Evolutionary conservation across 2,797 vertebrate species (phyloP), one percentile per base, ranked within the genome.

Genomic region (Remorina albescens): DNA sequence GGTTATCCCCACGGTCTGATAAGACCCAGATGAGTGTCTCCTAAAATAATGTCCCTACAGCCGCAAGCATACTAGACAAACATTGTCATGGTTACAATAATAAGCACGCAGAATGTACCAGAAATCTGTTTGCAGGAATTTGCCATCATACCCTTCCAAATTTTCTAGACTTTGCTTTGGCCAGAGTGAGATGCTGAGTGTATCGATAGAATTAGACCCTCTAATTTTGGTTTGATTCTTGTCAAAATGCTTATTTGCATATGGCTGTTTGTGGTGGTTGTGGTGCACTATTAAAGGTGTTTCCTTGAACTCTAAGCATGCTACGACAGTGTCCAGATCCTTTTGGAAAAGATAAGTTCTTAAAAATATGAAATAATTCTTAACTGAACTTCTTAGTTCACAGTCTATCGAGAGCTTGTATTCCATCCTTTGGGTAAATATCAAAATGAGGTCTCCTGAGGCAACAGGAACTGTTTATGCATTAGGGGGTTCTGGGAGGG

Each of bases 271-370:
- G 1, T 60, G 41, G 18, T 57, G 15, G 1, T 60, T 36, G 18
- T 57, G 57, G 42, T 74, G 53, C 62, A 26, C 30, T 39, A 53
- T 76, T 34, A 26, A 8, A 19, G 44, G 28, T 47, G 51, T 78
- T 77, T 77, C 47, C 58, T 55, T 63, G 42, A 80, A 68, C 28
- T 66, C 32, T 44, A 11, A 44, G 49, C 42, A 57, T 58, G 39
- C 15, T 80, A 49, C 56, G 59, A 79, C 8, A 64, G 37, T 26
- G 46, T 76, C 62, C 46, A 37, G 56, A 19, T 67, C 49, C 12
- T 5, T 55, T 58, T 85, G 66, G 73, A 76, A 77, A 67, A 50
- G 32, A 71, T 83, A 66, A 50, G 50, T 53, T n/a, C n/a, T n/a
- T n/a, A n/a, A n/a, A n/a, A n/a, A n/a, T n/a, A n/a, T n/a, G n/a